Base-by-base conservation (phyloP, 1,140 invertebrate genomes). In the Drosophila grimshawi region DNA sequence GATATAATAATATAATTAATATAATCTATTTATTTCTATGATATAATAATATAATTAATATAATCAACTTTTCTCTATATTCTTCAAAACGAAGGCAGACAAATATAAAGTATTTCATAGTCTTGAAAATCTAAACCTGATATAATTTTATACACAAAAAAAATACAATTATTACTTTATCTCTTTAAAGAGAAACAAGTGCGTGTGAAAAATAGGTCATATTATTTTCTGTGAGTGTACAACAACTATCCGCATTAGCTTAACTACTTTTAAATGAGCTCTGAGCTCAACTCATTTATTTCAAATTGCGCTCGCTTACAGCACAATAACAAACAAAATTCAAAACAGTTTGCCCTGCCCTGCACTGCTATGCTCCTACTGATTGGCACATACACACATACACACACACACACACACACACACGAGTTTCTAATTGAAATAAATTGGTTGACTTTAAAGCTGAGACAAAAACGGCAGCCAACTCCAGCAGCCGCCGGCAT, bases 361-460 rank as follows among this genome's bases (percentile, higher is more conserved):
- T 11, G 37, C 66, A 33, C 72, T 72, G 51, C 35, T 5, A n/a
- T 19, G n/a, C 8, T 37, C 8, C 8, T 19, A 35, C 37, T 32
- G 33, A 27, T 29, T 41, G 65, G n/a, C 56, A 46, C 46, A 74
- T 39, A 73, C 64, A 39, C 57, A 80, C 70, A 83, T 55, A 33
- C 48, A 72, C 63, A 37, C 56, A 80, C 69, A 83, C 59, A 19
- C 19, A 19, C 19, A 19, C 48, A 72, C 63, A 37, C 56, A 80
- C 71, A 85, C 60, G 78, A 85, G 80, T 89, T 81, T 85, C 85
- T 89, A 89, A 89, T 89, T 89, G 85, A 89, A 89, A 89, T 89
- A 89, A 89, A 89, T 89, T 89, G 75, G 77, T 61, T 51, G 30
- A 37, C n/a, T 64, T 63, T 55, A n/a, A 32, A 33, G 30, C 7